Conservation (phyloP, 2,797 vertebrate species). For the Alcedo atthis region DNA sequence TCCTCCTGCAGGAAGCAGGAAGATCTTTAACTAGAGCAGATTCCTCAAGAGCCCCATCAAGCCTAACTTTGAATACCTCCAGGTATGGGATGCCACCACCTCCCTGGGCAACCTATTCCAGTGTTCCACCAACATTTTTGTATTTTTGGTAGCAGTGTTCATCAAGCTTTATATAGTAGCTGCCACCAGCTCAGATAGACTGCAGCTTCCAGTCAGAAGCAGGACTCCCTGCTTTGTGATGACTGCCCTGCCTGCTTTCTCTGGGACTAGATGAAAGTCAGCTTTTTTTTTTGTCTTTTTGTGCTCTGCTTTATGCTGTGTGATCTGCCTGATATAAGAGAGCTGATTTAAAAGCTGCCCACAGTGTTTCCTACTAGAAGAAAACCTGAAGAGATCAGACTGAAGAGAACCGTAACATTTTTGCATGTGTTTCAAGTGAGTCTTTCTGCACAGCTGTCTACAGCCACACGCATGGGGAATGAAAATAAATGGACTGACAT, state of each 20-base stretch:
- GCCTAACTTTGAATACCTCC: not conserved
- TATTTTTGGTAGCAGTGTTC: not conserved
- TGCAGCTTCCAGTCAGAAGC: not conserved
- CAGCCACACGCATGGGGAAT: not conserved
- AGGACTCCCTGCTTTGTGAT: not conserved
- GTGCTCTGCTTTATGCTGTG: not conserved
- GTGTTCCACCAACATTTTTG: not conserved
- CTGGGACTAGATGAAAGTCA: not conserved
- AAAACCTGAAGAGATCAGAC: not conserved
- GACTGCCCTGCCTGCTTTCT: not conserved
- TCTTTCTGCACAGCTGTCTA: not conserved
- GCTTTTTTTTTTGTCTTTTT: not conserved
- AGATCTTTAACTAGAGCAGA: not conserved
- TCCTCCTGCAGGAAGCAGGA: not conserved
- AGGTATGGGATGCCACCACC: not conserved
- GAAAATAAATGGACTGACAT: not conserved
- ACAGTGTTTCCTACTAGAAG: not conserved
- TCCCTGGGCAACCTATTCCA: not conserved
- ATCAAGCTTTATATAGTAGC: not conserved
- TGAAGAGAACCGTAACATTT: not conserved
- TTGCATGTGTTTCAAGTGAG: not conserved
- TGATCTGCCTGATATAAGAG: not conserved
- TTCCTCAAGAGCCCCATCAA: not conserved
- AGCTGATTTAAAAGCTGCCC: not conserved
- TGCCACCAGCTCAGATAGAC: not conserved